These are phyloP conservation scores for Pseudachorutes palmiensis DNA, from an alignment of 1,140 invertebrate species.

Conservation along the genomic window DNA sequence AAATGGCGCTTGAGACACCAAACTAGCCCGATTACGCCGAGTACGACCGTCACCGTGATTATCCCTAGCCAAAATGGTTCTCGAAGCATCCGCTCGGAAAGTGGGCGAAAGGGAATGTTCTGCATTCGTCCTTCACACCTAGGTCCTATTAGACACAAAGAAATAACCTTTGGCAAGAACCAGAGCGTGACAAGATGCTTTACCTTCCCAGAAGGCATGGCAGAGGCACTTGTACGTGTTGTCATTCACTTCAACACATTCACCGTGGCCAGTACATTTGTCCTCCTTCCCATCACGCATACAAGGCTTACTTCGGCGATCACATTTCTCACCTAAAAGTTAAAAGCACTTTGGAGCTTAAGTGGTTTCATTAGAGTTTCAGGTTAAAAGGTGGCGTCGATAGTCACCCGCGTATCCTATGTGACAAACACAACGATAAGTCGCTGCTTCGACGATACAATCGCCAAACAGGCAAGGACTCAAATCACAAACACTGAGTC, in stretches of 20 bases:
- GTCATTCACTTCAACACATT: conserved; percentile 54
- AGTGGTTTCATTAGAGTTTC: neutral
- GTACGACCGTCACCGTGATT: conserved; percentile 65
- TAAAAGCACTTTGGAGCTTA: too few species aligned
- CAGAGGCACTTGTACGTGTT: conserved; percentile 58
- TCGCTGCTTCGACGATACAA: conserved; percentile 48
- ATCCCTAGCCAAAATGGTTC: conserved; percentile 75
- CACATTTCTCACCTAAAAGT: conserved; percentile 52
- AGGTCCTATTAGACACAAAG: conserved; percentile 41
- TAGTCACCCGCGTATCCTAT: conserved; percentile 50
- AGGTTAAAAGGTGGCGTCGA: conserved; percentile 21
- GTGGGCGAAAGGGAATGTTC: conserved; percentile 58
- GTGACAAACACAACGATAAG: conserved; percentile 48
- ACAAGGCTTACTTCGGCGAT: conserved; percentile 57
- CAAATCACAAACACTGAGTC: conserved; percentile 59
- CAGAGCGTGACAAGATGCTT: neutral
- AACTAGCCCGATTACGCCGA: conserved; percentile 61
- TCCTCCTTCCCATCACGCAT: conserved; percentile 41
- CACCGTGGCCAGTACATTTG: conserved; percentile 59
- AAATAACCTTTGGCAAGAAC: neutral
- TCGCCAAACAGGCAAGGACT: conserved; percentile 61
- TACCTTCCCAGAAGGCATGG: conserved; percentile 63
- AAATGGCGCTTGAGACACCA: conserved; percentile 74
- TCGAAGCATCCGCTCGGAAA: conserved; percentile 65
- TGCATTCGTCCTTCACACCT: conserved; percentile 54